A percentile compares a stretch with the other conserved stretches of the same genome.
Conservation (phyloP, 2,797 vertebrate genomes). For the Columba guinea region DNA sequence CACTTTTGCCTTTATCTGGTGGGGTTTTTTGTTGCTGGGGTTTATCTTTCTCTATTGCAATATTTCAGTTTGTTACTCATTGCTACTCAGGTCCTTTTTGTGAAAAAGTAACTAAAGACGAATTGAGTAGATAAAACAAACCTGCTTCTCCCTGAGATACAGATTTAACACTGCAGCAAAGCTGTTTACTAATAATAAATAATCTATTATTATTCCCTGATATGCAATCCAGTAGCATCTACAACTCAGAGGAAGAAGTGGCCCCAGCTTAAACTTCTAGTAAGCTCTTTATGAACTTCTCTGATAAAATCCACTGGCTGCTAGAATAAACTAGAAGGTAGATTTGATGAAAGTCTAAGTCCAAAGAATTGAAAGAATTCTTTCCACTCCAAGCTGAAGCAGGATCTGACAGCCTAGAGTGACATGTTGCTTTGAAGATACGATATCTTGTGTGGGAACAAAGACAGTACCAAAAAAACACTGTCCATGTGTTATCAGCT, state of each 20-base stretch:
- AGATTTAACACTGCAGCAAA: neutral
- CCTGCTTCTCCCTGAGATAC: neutral
- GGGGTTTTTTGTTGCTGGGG: too few species aligned
- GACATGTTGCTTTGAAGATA: neutral
- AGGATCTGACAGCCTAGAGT: neutral
- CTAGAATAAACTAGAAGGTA: neutral
- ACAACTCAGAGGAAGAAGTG: neutral
- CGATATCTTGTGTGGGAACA: neutral
- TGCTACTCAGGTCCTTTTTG: neutral
- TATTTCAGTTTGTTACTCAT: neutral
- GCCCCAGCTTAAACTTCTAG: neutral
- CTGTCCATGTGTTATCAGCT: neutral
- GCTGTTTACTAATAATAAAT: neutral
- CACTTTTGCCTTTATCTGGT: neutral
- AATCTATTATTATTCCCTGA: neutral
- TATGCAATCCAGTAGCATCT: neutral
- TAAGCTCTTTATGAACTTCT: neutral
- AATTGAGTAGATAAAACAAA: neutral
- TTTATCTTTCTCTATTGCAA: neutral
- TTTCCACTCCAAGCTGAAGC: neutral
- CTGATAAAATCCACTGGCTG: neutral
- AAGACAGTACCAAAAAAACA: neutral
- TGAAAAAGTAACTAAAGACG: neutral
- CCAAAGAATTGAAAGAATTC: neutral
- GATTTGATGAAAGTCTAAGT: neutral